Base-by-base conservation (phyloP, 2,797 vertebrate genomes). In the Tauraco hartlaubi region DNA sequence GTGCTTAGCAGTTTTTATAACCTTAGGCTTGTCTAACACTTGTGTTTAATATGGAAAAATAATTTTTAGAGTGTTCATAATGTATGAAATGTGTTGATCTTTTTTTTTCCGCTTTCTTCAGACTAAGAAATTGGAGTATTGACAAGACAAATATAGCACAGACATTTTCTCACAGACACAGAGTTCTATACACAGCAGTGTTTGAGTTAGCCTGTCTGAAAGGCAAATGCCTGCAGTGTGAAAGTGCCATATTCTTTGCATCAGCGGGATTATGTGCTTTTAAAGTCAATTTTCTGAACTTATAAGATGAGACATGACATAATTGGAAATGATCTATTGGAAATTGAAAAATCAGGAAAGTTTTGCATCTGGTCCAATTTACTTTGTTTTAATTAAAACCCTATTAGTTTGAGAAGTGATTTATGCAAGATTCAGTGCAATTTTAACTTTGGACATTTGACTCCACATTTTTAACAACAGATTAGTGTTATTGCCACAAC, bases 381-480 rank as follows among this genome's bases (percentile, higher is more conserved):
- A 68, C 14, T 62, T 12, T 41, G 37, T 35, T 96, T 92, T 78
- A 78, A 66, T 74, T 77, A 90, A 95, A 86, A 29, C 6, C 21
- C 7, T 78, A 17, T 83, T 91, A 74, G 46, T 68, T 80, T 88
- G 21, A 74, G 61, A 74, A 73, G 43, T 55, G 48, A 87, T 90
- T 83, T 80, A 82, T 72, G 26, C 72, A 67, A 78, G 31, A 55
- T 48, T 89, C 35, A 39, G 31, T 37, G 41, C 37, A 66, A 85
- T 67, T 91, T 93, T 83, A 33, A 74, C 44, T 84, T 49, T 69
- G 41, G n/a, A 76, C 75, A 88, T 96, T 52, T 75, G 73, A 81
- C 58, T 90, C 51, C 26, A 55, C 9, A 29, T 91, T 48, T 88
- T 77, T 75, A 92, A 39, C n/a, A 80, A 81, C 18, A 85, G 82